These are phyloP conservation scores for Irena cyanogastra DNA, from an alignment of 2,113 vertebrate genomes.

Conservation along the genomic window DNA sequence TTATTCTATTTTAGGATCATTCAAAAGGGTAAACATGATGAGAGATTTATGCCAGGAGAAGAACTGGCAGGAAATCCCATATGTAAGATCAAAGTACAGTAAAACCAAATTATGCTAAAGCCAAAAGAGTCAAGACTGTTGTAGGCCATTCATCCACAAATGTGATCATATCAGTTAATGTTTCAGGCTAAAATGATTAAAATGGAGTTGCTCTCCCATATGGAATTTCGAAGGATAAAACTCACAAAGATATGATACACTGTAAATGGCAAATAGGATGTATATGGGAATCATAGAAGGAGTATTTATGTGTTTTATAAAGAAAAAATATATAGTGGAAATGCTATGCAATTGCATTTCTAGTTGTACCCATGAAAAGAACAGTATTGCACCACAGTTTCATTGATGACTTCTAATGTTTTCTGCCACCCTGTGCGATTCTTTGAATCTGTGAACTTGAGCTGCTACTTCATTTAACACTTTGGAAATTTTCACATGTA, in stretches of 20 bases:
- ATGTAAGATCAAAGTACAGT: not conserved
- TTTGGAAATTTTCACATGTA: not conserved
- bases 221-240: not conserved
- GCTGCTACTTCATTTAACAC: not conserved
- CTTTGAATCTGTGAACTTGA: not conserved
- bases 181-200: not conserved
- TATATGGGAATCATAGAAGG: not conserved
- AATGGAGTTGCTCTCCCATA: not conserved
- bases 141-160: not conserved
- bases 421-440: not conserved
- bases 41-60: not conserved
- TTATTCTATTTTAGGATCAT: not conserved
- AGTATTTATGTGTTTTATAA: not conserved
- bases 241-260: not conserved
- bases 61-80: not conserved
- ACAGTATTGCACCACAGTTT: not conserved
- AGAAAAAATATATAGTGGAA: not conserved
- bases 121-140: not conserved
- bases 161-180: not conserved
- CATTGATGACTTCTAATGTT: not conserved
- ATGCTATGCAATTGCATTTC: not conserved
- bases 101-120: not conserved
- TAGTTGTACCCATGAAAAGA: not conserved
- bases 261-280: not conserved
- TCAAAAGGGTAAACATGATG: not conserved